Base-by-base conservation (phyloP, 64 coral and sea anemone genomes). In the Montipora foliosa region DNA sequence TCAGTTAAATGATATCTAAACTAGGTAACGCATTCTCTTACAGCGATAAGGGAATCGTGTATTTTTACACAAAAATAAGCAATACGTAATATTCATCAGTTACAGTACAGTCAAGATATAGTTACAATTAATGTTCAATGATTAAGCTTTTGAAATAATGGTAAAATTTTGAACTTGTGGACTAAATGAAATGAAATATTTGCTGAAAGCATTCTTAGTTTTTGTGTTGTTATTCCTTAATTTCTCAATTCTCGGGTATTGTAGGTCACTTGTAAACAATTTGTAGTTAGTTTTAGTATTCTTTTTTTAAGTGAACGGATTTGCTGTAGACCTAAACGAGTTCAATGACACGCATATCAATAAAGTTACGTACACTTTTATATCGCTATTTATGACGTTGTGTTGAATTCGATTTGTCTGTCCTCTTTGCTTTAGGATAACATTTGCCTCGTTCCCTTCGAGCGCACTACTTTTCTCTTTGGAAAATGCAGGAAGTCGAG, bases 291-390 rank as follows among this genome's bases (percentile, higher is more conserved):
- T 29, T 19, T 8, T 70, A n/a, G 14, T 70, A 9, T 70, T 19
- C 82, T 71, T 5, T 61, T 17, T 48, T 85, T 19, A 14, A 71
- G 82, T 85, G 29, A 47, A 69, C 49, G 2, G 62, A 16, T 70
- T 70, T 68, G 62, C 66, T 48, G 11, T 14, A 78, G 49, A 78
- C 46, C 62, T 48, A 7, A 50, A 78, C 46, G 16, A 71, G 19
- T 60, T 25, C 9, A 85, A 48, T 62, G 66, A 44, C 64, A 85
- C 66, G 46, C 67, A 29, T 85, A 85, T 85, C 16, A 85, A 85
- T 85, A 85, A 85, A 85, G 62, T 85, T 70, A 78, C 82, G 64
- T 85, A 85, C 82, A 85, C 82, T 85, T 85, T 85, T 70, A 85
- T 12, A 70, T 37, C 13, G 15, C 6, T 83, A 13, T 25, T 64